These are phyloP conservation scores for Nycticryphes semicollaris DNA, from an alignment of 2,113 vertebrate genomes.

Conservation along the genomic window DNA sequence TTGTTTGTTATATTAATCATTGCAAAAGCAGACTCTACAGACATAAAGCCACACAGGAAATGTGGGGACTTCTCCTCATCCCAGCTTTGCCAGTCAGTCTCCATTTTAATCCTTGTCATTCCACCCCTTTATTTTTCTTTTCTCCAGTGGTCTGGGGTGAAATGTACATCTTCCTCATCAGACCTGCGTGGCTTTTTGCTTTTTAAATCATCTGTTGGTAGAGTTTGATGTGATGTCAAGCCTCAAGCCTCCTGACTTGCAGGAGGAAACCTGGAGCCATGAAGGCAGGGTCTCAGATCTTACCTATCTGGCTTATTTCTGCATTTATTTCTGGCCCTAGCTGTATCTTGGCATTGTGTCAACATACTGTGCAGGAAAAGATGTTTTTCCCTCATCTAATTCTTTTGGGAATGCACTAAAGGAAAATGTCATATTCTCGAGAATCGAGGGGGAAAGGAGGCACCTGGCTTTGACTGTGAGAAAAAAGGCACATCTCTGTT, in stretches of 20 bases:
- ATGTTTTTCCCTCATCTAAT: not conserved
- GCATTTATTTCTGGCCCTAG: not conserved
- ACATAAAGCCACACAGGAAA: not conserved
- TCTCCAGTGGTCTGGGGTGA: not conserved
- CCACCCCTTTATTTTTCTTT: not conserved
- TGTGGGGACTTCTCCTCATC: not conserved
- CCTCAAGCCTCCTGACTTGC: not conserved
- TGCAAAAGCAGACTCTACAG: conserved; percentile 17
- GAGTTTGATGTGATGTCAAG: not conserved
- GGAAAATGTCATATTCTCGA: not conserved
- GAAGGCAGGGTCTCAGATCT: not conserved
- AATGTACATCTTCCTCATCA: not conserved
- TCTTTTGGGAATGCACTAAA: not conserved
- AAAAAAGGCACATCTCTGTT: not conserved
- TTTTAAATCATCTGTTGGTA: not conserved
- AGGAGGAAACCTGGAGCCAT: not conserved
- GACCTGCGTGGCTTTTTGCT: not conserved
- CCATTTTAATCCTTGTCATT: not conserved
- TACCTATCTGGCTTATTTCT: conserved; percentile 26
- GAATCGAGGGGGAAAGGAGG: not conserved
- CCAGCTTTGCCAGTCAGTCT: not conserved
- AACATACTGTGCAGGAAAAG: not conserved
- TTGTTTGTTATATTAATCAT: conserved; percentile 58
- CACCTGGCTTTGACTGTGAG: not conserved
- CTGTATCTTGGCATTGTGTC: conserved; percentile 4